These are phyloP conservation scores for Acheta domesticus DNA, from an alignment of 2,888 invertebrate genomes.

Conservation along the genomic window DNA sequence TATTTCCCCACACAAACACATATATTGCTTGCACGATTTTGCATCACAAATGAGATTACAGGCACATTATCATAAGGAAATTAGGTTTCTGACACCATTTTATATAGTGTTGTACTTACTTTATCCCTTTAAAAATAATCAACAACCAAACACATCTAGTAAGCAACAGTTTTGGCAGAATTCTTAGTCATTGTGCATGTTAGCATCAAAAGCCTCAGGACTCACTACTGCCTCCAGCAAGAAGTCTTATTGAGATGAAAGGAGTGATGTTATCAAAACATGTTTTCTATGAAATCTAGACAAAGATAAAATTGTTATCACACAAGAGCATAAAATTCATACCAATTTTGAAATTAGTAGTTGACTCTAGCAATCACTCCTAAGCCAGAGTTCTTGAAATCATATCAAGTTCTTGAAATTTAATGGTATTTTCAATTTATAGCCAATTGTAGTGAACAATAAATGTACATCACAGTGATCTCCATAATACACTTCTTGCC, in stretches of 20 bases:
- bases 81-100: neutral
- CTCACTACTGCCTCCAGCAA: neutral
- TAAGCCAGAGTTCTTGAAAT: too few species aligned
- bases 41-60: constrained; percentile 18
- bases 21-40: constrained; percentile 6
- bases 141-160: neutral
- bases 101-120: neutral
- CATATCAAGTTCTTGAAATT: too few species aligned
- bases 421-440: too few species aligned
- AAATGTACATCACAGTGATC: too few species aligned
- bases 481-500: neutral
- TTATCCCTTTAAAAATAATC: neutral
- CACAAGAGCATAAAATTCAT: too few species aligned
- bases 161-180: constrained; percentile 5
- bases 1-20: neutral
- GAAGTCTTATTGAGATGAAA: neutral
- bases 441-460: too few species aligned
- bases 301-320: too few species aligned
- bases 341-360: too few species aligned
- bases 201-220: neutral
- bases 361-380: too few species aligned
- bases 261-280: neutral
- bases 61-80: constrained; percentile 8
- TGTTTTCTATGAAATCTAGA: too few species aligned
- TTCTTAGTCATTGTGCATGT: constrained; percentile 1